Evolutionary conservation across 1,140 invertebrate species (phyloP).

Genomic region (Pseudomyrmex sp.): DNA sequence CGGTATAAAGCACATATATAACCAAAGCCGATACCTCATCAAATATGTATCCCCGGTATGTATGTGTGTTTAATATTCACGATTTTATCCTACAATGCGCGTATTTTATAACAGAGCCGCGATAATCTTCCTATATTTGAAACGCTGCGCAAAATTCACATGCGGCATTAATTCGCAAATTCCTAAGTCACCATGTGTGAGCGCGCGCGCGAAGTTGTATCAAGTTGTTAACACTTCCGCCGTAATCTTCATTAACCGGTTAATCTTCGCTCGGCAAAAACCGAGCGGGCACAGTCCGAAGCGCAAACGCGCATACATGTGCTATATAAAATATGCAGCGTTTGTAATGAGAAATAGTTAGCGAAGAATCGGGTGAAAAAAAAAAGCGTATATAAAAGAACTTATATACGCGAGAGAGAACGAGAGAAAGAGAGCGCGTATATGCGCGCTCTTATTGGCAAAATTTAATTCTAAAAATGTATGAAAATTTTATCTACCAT

Average conservation of each 20-base stretch:
- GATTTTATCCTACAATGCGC: neutral
- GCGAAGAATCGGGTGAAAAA: neutral
- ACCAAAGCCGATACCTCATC: neutral
- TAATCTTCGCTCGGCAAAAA: conserved; percentile 32
- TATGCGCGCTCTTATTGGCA: conserved; percentile 33
- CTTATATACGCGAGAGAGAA: no score
- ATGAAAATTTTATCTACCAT: conserved; percentile 43
- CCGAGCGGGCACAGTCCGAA: conserved; percentile 8
- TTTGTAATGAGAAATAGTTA: conserved; percentile 45
- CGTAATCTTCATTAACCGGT: conserved; percentile 18
- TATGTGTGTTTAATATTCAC: conserved; percentile 6
- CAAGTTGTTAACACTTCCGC: conserved; percentile 15
- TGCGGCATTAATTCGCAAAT: conserved; percentile 13
- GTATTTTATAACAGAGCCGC: neutral
- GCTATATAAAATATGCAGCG: conserved; percentile 41
- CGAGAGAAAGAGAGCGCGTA: neutral
- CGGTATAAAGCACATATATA: no score
- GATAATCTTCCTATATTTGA: conserved; percentile 21
- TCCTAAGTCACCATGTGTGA: neutral
- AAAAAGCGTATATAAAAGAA: no score
- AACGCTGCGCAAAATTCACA: conserved; percentile 4
- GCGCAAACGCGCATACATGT: conserved; percentile 19
- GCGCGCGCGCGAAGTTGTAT: neutral
- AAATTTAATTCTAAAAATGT: conserved; percentile 39
- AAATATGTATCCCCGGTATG: neutral